Evolutionary conservation across 2,888 invertebrate species (phyloP).

Genomic region (Cyclophora punctaria): DNA sequence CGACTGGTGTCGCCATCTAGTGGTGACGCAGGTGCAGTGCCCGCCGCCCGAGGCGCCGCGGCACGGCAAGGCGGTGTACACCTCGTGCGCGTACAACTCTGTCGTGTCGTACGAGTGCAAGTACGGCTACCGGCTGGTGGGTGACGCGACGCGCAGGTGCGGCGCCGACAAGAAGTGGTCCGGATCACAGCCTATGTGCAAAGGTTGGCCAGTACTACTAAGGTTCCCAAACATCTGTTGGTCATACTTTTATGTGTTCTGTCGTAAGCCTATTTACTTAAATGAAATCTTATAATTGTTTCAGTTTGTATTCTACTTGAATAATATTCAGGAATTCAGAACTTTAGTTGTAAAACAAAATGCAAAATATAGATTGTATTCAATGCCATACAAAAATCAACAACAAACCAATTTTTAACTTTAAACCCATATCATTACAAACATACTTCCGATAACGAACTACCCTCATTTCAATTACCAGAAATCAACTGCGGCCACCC

Average conservation of each 20-base stretch:
- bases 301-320: no score
- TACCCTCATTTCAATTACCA: slow-evolving; percentile 37
- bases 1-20: slow-evolving; percentile 73
- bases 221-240: no score
- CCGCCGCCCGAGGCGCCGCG: slow-evolving; percentile 92
- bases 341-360: no score
- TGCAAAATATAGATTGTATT: no score
- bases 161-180: slow-evolving; percentile 97
- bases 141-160: slow-evolving; percentile 92
- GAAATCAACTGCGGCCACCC: slow-evolving; percentile 98
- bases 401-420: no score
- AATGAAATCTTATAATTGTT: no score
- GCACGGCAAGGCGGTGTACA: slow-evolving; percentile 94
- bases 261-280: no score
- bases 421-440: no score
- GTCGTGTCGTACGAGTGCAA: slow-evolving; percentile 97
- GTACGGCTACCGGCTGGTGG: slow-evolving; percentile 93
- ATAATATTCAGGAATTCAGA: no score
- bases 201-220: slow-evolving; percentile 75
- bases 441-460: no score
- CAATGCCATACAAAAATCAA: no score
- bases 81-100: slow-evolving; percentile 95
- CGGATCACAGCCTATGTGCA: slow-evolving; percentile 91
- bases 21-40: slow-evolving; percentile 95
- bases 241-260: no score